Conservation (phyloP, 2,113 vertebrate species). For the Protobothrops mucrosquamatus region DNA sequence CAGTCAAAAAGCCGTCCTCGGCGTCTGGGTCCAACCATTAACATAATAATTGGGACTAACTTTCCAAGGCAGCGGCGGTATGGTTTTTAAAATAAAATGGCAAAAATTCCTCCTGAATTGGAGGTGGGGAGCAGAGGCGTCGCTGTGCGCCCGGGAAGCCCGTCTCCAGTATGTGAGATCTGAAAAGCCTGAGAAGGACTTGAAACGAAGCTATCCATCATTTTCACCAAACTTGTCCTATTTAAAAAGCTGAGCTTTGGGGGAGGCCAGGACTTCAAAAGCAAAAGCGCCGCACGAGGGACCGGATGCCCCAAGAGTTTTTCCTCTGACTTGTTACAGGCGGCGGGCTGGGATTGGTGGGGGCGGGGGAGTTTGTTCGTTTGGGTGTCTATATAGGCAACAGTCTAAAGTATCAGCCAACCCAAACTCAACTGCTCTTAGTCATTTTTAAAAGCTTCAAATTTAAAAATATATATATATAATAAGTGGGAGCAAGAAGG, state of each 20-base stretch:
- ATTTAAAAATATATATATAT: neutral
- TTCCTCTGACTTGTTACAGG: conserved; percentile 46
- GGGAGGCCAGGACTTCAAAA: conserved; percentile 51
- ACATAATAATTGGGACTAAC: neutral
- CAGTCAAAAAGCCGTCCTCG: neutral
- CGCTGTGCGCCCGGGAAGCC: conserved; percentile 41
- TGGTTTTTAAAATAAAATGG: neutral
- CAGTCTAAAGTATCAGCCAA: conserved; percentile 32
- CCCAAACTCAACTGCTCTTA: conserved; percentile 12
- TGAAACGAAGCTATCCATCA: conserved; percentile 50
- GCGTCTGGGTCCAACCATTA: neutral
- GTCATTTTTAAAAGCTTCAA: conserved; percentile 11
- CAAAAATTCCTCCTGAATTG: conserved; percentile 41
- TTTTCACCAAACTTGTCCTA: conserved; percentile 55
- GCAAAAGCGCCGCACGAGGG: conserved; percentile 31
- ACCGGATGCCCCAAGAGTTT: conserved; percentile 38
- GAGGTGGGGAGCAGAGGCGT: conserved; percentile 4
- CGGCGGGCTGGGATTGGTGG: neutral
- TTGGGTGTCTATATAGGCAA: conserved; percentile 49
- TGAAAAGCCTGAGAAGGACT: conserved; percentile 51
- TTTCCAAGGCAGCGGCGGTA: neutral
- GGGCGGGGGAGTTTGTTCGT: conserved; percentile 34
- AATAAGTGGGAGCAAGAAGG: neutral
- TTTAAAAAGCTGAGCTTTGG: conserved; percentile 54
- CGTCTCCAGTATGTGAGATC: conserved; percentile 14